Evolutionary conservation across 2,888 invertebrate genomes (phyloP).

Genomic region (Caenorhabditis afra): DNA sequence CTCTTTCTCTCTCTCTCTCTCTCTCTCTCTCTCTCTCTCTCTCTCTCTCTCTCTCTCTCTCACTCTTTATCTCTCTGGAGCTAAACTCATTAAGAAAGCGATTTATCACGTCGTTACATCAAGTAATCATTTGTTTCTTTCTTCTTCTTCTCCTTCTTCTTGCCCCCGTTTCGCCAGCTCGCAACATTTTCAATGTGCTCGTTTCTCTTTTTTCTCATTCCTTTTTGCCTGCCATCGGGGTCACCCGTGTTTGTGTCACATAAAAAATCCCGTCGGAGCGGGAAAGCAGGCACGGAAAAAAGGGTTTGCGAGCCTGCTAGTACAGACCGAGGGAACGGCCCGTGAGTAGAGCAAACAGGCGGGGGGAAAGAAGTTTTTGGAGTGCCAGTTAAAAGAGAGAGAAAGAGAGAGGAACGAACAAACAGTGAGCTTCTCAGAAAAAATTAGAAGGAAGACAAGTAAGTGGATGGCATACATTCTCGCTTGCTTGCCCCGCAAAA

Average conservation of each 20-base stretch:
- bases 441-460: constrained; percentile 21
- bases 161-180: neutral
- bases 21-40: too few species aligned
- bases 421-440: constrained; percentile 10
- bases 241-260: neutral
- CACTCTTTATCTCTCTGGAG: constrained; percentile 34
- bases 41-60: too few species aligned
- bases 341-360: too few species aligned
- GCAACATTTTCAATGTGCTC: constrained; percentile 41
- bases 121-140: constrained; percentile 54
- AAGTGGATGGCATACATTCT: constrained; percentile 34
- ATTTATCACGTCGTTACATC: constrained; percentile 50
- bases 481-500: neutral
- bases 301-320: neutral
- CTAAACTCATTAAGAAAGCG: constrained; percentile 24
- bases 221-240: neutral
- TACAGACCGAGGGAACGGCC: too few species aligned
- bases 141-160: too few species aligned
- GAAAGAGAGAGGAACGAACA: constrained; percentile 31
- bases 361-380: neutral
- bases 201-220: neutral
- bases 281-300: neutral
- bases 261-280: constrained; percentile 2
- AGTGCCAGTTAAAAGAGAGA: neutral
- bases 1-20: too few species aligned